phyloP scores from a whole-genome alignment of 2,888 invertebrate genomes.

The Diaphora mendica region DNA sequence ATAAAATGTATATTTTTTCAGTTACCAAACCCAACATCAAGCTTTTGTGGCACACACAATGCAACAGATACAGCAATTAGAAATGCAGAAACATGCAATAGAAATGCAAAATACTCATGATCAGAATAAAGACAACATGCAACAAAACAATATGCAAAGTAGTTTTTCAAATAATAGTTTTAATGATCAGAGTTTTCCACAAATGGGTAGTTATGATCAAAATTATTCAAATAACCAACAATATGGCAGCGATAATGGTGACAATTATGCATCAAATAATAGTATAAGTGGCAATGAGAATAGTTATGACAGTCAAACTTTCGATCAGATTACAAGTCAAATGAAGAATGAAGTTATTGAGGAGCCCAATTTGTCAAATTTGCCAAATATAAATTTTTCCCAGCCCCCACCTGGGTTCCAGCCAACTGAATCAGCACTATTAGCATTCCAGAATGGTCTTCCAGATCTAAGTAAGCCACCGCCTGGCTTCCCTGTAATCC shows the following conservation, averaged over 20 bases:
- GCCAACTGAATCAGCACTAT: constrained; percentile 64
- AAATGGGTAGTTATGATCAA: constrained; percentile 70
- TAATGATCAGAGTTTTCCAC: constrained; percentile 71
- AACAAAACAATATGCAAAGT: constrained; percentile 64
- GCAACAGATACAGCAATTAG: constrained; percentile 94
- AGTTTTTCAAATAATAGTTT: constrained; percentile 73
- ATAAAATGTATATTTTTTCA: constrained; percentile 60
- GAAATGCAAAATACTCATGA: constrained; percentile 83
- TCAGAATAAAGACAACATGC: constrained; percentile 66
- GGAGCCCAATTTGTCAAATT: constrained; percentile 70
- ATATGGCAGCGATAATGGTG: constrained; percentile 79
- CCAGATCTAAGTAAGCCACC: constrained; percentile 96
- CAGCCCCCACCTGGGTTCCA: constrained; percentile 81
- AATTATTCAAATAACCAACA: constrained; percentile 70
- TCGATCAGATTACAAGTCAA: constrained; percentile 73
- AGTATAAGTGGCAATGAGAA: constrained; percentile 83
- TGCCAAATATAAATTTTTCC: constrained; percentile 81
- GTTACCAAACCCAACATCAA: constrained; percentile 97
- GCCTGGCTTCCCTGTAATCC: constrained; percentile 90
- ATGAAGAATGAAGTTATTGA: constrained; percentile 65
- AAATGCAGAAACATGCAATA: constrained; percentile 91
- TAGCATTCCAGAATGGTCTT: constrained; percentile 87
- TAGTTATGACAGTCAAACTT: constrained; percentile 80
- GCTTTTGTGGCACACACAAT: constrained; percentile 97
- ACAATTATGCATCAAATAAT: constrained; percentile 78